Evolutionary conservation across 2,113 vertebrate genomes (phyloP), one percentile per base, ranked within the genome.

Genomic region (Podiceps cristatus): DNA sequence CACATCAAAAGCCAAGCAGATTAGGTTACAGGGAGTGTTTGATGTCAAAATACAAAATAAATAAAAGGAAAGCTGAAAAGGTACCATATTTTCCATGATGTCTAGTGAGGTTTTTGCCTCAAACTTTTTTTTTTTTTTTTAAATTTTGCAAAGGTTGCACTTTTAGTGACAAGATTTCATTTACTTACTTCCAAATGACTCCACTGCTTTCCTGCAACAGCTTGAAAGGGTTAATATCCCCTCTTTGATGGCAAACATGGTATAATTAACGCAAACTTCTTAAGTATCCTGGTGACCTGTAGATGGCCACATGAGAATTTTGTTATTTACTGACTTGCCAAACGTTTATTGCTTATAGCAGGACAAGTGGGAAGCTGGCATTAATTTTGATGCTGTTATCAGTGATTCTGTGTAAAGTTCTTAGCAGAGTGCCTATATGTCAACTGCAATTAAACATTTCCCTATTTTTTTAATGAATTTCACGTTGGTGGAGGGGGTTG

Each of bases 1-100:
- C 97, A 98, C 97, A 97, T 97, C 97, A 97, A 97, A 97, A 96
- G 95, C 88, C 93, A 74, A 96, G 89, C 81, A 95, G 97, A 97
- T 97, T 97, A 97, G 93, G 96, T 98, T 98, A 96, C 96, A 96
- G 93, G 83, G 96, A 97, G 96, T 89, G 96, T 97, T 97, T 98
- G 96, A 98, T 97, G 96, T 97, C 96, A 97, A 96, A 98, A 97
- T 93, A 96, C 91, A 96, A 96, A 96, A 96, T 94, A 97, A 97
- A 97, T 95, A 97, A 91, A 97, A 96, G 74, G 75, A 73, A 96
- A 94, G 85, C 92, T 93, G 92, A 92, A 95, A 96, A 96, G 86
- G 96, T 95, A 87, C 58, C 16, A 1, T 90, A 85, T 87, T 97
- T 97, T 96, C 93, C 88, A 56, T 76, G 63, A 93, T 78, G 60